Conservation (phyloP, 2,888 invertebrate genomes). For the Nomada flava region DNA sequence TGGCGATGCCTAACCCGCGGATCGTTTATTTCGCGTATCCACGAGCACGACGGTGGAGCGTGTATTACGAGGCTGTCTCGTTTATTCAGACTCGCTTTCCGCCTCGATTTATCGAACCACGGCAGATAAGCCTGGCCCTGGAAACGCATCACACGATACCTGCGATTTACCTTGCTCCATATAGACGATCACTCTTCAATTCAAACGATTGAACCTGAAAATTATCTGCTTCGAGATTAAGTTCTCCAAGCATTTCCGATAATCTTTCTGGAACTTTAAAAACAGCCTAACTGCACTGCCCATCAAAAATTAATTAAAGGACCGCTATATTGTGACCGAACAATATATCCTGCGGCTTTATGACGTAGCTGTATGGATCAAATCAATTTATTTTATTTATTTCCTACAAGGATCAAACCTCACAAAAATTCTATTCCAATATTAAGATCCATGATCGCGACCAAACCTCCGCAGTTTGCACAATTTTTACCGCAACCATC, state of each 20-base stretch:
- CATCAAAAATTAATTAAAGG: too few relatives aligned
- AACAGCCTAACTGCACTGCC: too few relatives aligned
- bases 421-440: not conserved
- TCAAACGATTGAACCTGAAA: too few relatives aligned
- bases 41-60: conserved; percentile 53
- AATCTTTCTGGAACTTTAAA: too few relatives aligned
- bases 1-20: conserved; percentile 58
- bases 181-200: not conserved
- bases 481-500: not conserved
- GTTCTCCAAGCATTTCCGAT: too few relatives aligned
- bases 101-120: conserved; percentile 63
- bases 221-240: too few relatives aligned
- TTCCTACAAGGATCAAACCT: too few relatives aligned
- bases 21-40: conserved; percentile 74
- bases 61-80: conserved; percentile 66
- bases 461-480: not conserved
- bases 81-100: conserved; percentile 65
- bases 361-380: too few relatives aligned
- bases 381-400: too few relatives aligned
- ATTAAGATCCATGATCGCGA: not conserved
- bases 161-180: conserved; percentile 45
- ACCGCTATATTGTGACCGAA: too few relatives aligned
- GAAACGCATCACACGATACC: conserved; percentile 50
- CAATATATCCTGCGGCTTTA: too few relatives aligned
- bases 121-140: conserved; percentile 57